Conservation (phyloP, 2,888 invertebrate genomes). For the Epistrophe grossulariae region DNA sequence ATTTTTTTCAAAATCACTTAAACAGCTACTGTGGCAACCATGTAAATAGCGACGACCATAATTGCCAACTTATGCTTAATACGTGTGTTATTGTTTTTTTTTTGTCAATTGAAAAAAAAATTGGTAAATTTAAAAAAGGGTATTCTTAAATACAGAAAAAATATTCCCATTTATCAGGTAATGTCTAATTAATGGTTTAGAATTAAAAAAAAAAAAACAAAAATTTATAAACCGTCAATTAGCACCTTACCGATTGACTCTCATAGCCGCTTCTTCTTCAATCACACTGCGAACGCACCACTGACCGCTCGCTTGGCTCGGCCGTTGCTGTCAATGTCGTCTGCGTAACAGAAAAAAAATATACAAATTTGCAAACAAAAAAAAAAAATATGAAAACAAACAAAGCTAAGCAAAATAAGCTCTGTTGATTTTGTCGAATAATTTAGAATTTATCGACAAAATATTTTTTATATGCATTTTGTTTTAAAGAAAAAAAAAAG, state of each 20-base stretch:
- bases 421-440: constrained; percentile 51
- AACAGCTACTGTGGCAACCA: constrained; percentile 5
- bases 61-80: constrained; percentile 10
- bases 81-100: constrained; percentile 2
- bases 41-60: not conserved
- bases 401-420: constrained; percentile 21
- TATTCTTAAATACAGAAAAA: constrained; percentile 23
- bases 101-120: constrained; percentile 6
- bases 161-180: constrained; percentile 53
- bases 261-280: constrained; percentile 76
- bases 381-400: constrained; percentile 29
- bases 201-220: constrained; percentile 34
- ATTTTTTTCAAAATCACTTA: not conserved
- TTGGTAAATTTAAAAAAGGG: constrained; percentile 38
- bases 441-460: constrained; percentile 51
- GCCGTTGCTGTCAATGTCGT: constrained; percentile 76
- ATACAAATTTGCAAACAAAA: constrained; percentile 5
- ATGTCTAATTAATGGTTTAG: constrained; percentile 72
- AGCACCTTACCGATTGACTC: constrained; percentile 70
- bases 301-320: constrained; percentile 76
- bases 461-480: constrained; percentile 61
- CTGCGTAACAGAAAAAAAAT: constrained; percentile 61
- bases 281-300: constrained; percentile 76
- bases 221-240: constrained; percentile 72
- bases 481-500: constrained; percentile 35